Evolutionary conservation across 2,113 vertebrate genomes (phyloP).

Genomic region (Pedionomus torquatus): DNA sequence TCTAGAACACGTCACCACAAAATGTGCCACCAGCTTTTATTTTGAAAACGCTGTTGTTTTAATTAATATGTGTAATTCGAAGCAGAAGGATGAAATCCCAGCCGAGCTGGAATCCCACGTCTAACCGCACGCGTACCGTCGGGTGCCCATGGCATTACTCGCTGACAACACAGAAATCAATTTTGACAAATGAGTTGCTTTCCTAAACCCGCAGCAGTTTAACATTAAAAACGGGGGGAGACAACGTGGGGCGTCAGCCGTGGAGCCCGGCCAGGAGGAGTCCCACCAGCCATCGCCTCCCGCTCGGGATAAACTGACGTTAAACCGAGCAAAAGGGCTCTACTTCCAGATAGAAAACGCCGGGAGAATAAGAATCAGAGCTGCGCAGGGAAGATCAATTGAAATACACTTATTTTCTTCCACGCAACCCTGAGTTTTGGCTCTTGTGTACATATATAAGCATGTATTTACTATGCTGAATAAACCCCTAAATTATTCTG

Average conservation of each 20-base stretch:
- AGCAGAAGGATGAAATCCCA: not conserved
- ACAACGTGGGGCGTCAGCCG: accelerated
- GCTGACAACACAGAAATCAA: not conserved
- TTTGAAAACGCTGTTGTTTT: not conserved
- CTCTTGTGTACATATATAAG: not conserved
- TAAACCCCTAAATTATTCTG: not conserved
- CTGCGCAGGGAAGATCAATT: not conserved
- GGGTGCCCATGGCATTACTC: not conserved
- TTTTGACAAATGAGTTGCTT: not conserved
- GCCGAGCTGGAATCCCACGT: not conserved
- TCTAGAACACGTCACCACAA: not conserved
- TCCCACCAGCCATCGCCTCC: not conserved
- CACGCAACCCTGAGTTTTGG: not conserved
- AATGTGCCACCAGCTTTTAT: accelerated
- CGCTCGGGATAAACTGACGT: not conserved
- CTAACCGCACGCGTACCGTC: accelerated
- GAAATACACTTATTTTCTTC: not conserved
- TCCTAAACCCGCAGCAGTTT: not conserved
- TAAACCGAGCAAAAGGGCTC: not conserved
- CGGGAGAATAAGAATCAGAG: not conserved
- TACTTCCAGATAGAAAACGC: not conserved
- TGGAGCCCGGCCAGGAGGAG: not conserved
- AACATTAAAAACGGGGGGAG: not conserved
- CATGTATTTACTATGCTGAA: not conserved
- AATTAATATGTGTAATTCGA: accelerated